Evolutionary conservation across 2,797 vertebrate species (phyloP).

Genomic region (Hippocampus kuda): DNA sequence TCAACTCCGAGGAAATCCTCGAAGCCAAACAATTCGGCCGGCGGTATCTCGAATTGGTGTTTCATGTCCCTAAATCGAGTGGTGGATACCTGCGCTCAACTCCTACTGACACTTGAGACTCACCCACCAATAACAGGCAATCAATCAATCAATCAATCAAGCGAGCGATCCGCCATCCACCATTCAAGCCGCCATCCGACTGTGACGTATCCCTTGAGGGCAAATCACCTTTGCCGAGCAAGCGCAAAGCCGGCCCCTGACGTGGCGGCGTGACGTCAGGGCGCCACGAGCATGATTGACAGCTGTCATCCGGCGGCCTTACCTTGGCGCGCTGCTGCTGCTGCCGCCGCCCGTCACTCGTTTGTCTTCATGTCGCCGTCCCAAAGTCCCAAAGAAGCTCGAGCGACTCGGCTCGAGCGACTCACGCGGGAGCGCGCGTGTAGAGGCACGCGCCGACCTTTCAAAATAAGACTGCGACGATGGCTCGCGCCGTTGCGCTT

Average conservation of each 20-base stretch:
- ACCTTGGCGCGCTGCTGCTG: not conserved
- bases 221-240: not conserved
- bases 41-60: too few relatives aligned
- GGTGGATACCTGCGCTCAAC: too few relatives aligned
- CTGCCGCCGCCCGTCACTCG: not conserved
- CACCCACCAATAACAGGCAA: not conserved
- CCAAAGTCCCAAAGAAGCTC: not conserved
- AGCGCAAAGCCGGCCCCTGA: not conserved
- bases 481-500: too few relatives aligned
- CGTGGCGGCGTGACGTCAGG: not conserved
- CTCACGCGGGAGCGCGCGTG: not conserved
- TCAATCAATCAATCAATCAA: not conserved
- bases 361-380: constrained; percentile 1
- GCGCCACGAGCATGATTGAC: not conserved
- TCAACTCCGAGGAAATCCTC: too few relatives aligned
- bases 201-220: not conserved
- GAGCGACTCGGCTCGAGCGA: not conserved
- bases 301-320: not conserved
- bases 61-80: too few relatives aligned
- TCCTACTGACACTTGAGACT: not conserved
- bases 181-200: too few relatives aligned
- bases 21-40: too few relatives aligned
- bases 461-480: not conserved
- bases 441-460: not conserved
- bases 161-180: not conserved